phyloP scores from a whole-genome alignment of 2,888 invertebrate species.

The Eupithecia subfuscata region DNA sequence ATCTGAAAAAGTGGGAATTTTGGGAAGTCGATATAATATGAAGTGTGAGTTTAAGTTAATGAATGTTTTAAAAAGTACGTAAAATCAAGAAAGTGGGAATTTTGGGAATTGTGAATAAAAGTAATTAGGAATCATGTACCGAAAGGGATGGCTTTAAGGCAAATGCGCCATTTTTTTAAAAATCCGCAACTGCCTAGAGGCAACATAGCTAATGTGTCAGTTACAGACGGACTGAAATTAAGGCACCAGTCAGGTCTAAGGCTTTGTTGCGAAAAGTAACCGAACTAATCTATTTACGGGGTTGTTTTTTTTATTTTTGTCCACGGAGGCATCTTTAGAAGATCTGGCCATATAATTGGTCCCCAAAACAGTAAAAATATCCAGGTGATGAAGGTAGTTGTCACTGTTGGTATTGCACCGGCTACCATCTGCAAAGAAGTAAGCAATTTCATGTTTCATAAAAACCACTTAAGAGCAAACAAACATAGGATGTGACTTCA shows the following conservation, averaged over 20 bases:
- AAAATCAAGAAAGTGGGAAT: no score
- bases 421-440: conserved; percentile 60
- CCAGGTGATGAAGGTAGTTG: conserved; percentile 60
- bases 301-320: neutral
- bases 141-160: no score
- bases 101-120: no score
- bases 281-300: no score
- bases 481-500: neutral
- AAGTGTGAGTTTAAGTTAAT: no score
- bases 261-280: neutral
- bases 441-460: neutral
- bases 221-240: neutral
- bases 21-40: no score
- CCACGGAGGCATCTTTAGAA: conserved; percentile 41
- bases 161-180: neutral
- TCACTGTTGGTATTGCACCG: conserved; percentile 61
- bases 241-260: neutral
- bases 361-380: conserved; percentile 52
- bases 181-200: neutral
- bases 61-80: no score
- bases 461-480: neutral
- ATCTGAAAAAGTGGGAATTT: no score
- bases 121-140: no score
- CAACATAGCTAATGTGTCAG: neutral
- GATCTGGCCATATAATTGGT: conserved; percentile 65